Base-by-base conservation (phyloP, 2,888 invertebrate species). In the Hydriomena furcata region DNA sequence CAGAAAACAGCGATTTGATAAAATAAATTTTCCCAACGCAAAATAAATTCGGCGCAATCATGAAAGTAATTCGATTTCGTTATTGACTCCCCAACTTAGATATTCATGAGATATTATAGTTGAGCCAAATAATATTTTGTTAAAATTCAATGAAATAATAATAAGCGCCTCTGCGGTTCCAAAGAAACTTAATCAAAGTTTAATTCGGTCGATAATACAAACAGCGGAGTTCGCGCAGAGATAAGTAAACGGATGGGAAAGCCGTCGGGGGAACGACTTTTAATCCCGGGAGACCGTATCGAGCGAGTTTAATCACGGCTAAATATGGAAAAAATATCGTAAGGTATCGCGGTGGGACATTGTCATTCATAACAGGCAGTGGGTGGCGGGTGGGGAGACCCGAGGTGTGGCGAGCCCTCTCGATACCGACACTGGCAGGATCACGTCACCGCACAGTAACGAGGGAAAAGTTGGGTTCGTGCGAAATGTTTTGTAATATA, bases 231-330 rank as follows among this genome's bases (percentile, higher is more conserved):
- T 84, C 71, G 73, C 71, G 64, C 63, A 66, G 73, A 80, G 84
- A 82, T 82, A 82, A 83, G 80, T 79, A 75, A 80, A 79, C 75
- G 73, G 76, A 77, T 73, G 75, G 75, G 74, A 76, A 76, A 79
- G 79, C 76, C 79, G 79, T 80, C 82, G 77, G 72, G 79, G 77
- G 74, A 76, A 68, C 73, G 79, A 79, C 80, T 79, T 84, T 81
- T 77, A 82, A 84, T 81, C 82, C 78, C 77, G 63, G 58, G 73
- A 76, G 72, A 65, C 61, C 66, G 62, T 76, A 80, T 78, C 76
- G 76, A 70, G 73, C 79, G 73, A 81, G 78, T 88, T 89, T 89
- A 88, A 88, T 89, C 86, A 85, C 83, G 79, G 80, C 82, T 82
- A 81, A 87, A 84, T 86, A 87, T 84, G 81, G 71, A 82, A 85